Base-by-base conservation (phyloP, 2,113 vertebrate species). In the Ophthalmolycus amberensis region DNA sequence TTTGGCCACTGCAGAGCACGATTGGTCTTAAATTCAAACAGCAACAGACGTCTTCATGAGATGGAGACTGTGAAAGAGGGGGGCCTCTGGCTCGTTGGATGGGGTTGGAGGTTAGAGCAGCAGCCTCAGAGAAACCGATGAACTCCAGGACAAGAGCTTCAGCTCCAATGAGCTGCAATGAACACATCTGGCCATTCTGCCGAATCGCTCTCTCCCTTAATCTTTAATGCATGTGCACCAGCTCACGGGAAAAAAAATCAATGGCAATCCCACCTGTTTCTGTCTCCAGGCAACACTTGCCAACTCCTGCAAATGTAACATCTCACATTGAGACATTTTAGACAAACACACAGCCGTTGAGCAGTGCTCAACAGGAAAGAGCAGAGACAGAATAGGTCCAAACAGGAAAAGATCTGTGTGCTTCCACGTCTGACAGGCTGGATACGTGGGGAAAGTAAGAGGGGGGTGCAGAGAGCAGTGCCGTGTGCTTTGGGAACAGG, bases 151-250 rank as follows among this genome's bases (percentile, higher is more conserved):
- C 5, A 38, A 82, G 70, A 84, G 67, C 75, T 91, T 88, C 60
- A 84, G 86, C 86, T 87, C 75, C 85, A 82, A 1, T 87, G 88
- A 91, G 73, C 79, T 80, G 84, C 54, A 66, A 75, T 85, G 60
- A 87, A 68, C 85, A 89, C 85, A 92, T 91, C 84, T 93, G 86
- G 71, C 48, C 68, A 32, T 73, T 72, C 54, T 82, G 40, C 60
- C 46, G 70, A 62, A 75, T 71, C n/a, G 1, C 58, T n/a, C 27
- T 74, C 42, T 42, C 37, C 32, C 50, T 81, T n/a, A 63, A 68
- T 82, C 22, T 79, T 85, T 68, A 16, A 70, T 85, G 56, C 54
- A 73, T 50, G 20, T 10, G 75, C 34, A 52, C 9, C 64, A 71
- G 71, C 67, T 80, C 71, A 67, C 40, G 64, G 37, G 25, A 25